These are phyloP conservation scores for Drosophila fulvimacula DNA, from an alignment of 2,888 invertebrate species.

Conservation along the genomic window DNA sequence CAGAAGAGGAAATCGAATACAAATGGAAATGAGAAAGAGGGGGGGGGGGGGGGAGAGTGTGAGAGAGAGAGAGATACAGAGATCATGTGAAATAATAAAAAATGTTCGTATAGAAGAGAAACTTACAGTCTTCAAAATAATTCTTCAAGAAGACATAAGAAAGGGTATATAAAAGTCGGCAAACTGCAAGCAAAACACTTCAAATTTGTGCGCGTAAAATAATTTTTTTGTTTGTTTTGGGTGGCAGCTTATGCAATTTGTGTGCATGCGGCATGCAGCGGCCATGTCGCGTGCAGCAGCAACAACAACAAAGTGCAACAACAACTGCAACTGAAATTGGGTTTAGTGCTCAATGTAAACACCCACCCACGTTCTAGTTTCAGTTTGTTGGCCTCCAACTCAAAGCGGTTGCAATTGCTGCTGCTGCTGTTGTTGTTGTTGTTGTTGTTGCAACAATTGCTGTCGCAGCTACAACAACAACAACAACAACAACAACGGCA, in stretches of 20 bases:
- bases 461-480: conserved; percentile 22
- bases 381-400: conserved; percentile 74
- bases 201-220: conserved; percentile 12
- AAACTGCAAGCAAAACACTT: no score
- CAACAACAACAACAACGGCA: conserved; percentile 21
- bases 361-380: conserved; percentile 78
- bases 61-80: no score
- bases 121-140: no score
- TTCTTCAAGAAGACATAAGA: conserved; percentile 11
- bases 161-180: conserved; percentile 24
- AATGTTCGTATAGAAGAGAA: no score
- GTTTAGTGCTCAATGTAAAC: conserved; percentile 76
- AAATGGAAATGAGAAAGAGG: no score
- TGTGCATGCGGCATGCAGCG: conserved; percentile 42
- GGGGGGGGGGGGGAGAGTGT: no score
- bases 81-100: no score
- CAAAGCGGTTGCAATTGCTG: conserved; percentile 45
- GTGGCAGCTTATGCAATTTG: conserved; percentile 68
- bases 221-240: conserved; percentile 26
- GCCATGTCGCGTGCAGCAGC: conserved; percentile 62
- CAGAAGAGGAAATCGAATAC: no score
- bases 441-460: conserved; percentile 41
- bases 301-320: conserved; percentile 35
- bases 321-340: conserved; percentile 65
- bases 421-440: conserved; percentile 34